These are phyloP conservation scores for Dallia pectoralis DNA, from an alignment of 2,797 vertebrate species.

Conservation along the genomic window DNA sequence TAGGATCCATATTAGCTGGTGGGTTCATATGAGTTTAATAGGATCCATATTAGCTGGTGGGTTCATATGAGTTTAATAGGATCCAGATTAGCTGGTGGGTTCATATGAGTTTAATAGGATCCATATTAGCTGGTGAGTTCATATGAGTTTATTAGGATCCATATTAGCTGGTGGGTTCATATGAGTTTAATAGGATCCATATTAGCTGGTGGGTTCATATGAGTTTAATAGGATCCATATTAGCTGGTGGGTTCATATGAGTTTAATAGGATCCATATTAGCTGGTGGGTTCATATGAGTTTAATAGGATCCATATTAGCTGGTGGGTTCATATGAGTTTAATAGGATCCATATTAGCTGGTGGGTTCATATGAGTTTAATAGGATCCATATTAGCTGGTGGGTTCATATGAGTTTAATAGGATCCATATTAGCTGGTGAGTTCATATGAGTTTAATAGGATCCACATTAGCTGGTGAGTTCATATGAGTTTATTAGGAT, in stretches of 20 bases:
- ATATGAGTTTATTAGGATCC: not conserved
- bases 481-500: too few relatives aligned
- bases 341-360: slow-evolving; percentile 78
- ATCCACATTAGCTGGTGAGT: not conserved
- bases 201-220: slow-evolving; percentile 84
- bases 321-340: not conserved
- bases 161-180: not conserved
- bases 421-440: slow-evolving; percentile 94
- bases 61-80: too few relatives aligned
- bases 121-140: slow-evolving; percentile 91
- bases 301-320: not conserved
- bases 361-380: slow-evolving; percentile 68
- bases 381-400: not conserved
- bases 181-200: too few relatives aligned
- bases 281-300: slow-evolving; percentile 81
- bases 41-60: too few relatives aligned
- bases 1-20: not conserved
- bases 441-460: slow-evolving; percentile 27
- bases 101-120: not conserved
- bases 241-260: not conserved
- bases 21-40: too few relatives aligned
- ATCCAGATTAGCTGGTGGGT: too few relatives aligned
- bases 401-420: too few relatives aligned
- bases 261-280: too few relatives aligned
- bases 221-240: not conserved